A percentile compares a stretch with the other conserved stretches of the same genome.
These are phyloP conservation scores for rabbit (Oryctolagus cuniculus) DNA, from an alignment of 2,113 vertebrate genomes.

Conservation along the genomic window DNA sequence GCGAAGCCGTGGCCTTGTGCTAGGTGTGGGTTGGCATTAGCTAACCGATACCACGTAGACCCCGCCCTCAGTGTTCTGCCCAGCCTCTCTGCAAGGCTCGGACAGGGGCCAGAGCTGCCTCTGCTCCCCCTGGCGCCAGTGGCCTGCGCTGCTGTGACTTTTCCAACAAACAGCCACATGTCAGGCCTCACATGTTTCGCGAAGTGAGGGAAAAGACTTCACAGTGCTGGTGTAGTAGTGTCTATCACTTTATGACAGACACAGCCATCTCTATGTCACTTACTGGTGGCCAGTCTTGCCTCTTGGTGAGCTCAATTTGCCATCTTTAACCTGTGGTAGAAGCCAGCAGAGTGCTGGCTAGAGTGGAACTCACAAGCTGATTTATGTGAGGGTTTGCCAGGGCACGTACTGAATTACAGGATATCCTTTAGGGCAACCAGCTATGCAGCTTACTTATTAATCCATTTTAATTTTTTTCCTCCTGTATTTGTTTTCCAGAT, in stretches of 20 bases:
- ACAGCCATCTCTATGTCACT: not conserved
- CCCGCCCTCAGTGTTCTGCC: not conserved
- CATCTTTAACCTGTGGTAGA: not conserved
- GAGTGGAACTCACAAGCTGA: not conserved
- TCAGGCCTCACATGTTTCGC: not conserved
- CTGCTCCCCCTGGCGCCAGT: not conserved
- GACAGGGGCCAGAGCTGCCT: not conserved
- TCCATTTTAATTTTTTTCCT: slow-evolving; percentile 80
- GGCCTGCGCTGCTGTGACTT: not conserved
- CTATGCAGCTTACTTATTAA: slow-evolving; percentile 82
- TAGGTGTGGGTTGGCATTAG: not conserved
- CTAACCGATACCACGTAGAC: not conserved
- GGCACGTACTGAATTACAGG: slow-evolving; percentile 55
- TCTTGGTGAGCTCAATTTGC: slow-evolving; percentile 58
- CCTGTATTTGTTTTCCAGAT: slow-evolving; percentile 53
- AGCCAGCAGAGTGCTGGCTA: not conserved
- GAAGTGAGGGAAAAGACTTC: not conserved
- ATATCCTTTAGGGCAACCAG: slow-evolving; percentile 73
- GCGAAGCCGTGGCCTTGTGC: not conserved
- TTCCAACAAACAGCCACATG: not conserved
- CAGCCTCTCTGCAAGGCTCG: not conserved
- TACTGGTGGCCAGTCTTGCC: slow-evolving; percentile 14
- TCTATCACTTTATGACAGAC: not conserved
- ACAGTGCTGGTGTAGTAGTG: not conserved
- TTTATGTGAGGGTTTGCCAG: slow-evolving; percentile 74